Evolutionary conservation across 37 sponge, comb jelly and placozoan genomes (phyloP).

Genomic region (Dysidea cf. avara): DNA sequence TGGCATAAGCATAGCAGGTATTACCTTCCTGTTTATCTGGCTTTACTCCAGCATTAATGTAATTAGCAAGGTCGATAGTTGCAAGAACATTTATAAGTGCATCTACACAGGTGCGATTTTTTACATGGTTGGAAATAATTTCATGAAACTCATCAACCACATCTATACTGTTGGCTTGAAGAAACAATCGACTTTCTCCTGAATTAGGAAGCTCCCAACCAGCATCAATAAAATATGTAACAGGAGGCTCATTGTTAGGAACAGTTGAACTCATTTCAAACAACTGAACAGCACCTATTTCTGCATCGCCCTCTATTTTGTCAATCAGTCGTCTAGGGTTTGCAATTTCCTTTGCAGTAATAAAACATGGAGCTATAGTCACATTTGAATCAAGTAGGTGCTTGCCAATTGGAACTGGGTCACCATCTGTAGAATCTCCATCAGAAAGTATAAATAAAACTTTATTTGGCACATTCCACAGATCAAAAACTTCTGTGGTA

Average conservation of each 20-base stretch:
- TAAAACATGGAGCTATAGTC: constrained; percentile 34
- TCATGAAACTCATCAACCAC: constrained; percentile 41
- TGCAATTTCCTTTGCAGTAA: constrained; percentile 11
- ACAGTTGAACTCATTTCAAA: constrained; percentile 45
- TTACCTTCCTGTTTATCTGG: constrained; percentile 17
- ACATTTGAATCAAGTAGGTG: constrained; percentile 18
- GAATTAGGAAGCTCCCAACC: constrained; percentile 39
- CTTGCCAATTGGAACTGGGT: constrained; percentile 25
- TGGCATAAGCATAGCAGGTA: constrained; percentile 56
- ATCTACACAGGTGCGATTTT: not conserved
- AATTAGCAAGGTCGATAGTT: constrained; percentile 27
- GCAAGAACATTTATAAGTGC: constrained; percentile 12
- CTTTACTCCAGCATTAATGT: constrained; percentile 36
- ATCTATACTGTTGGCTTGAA: constrained; percentile 59
- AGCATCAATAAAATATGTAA: constrained; percentile 34
- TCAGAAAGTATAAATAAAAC: constrained; percentile 56
- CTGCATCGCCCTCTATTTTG: not conserved
- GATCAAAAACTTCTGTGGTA: too few relatives aligned
- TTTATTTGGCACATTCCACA: not conserved
- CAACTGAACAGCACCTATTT: constrained; percentile 12
- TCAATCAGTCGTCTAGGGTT: constrained; percentile 32
- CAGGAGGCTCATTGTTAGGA: constrained; percentile 13
- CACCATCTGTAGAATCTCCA: constrained; percentile 39
- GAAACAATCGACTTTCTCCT: constrained; percentile 55
- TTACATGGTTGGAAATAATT: constrained; percentile 20